Conservation (phyloP, 2,888 invertebrate genomes). For the Romanomermis culicivorax region DNA sequence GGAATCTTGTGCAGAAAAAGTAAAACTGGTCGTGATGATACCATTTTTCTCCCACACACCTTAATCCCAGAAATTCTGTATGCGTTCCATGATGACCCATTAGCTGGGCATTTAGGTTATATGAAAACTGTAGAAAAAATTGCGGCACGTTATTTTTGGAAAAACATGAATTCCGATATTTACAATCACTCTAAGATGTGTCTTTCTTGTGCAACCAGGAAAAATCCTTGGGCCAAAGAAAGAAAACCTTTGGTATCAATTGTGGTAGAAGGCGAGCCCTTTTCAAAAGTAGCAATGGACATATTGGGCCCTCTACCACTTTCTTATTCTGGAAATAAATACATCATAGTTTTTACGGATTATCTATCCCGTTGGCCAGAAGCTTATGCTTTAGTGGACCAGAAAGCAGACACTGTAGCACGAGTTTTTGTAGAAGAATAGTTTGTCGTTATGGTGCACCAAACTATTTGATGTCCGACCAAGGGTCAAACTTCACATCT, state of each 20-base stretch:
- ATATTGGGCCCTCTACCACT: background rate
- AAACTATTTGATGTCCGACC: background rate
- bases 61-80: background rate
- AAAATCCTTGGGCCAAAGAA: background rate
- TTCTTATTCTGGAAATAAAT: background rate
- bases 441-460: background rate
- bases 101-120: background rate
- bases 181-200: background rate
- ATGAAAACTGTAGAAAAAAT: background rate
- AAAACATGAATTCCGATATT: background rate
- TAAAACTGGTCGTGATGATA: background rate
- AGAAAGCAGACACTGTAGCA: background rate
- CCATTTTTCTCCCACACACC: background rate
- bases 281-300: background rate
- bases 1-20: too few relatives aligned
- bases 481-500: background rate
- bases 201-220: background rate
- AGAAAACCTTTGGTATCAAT: background rate
- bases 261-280: background rate
- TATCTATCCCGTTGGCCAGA: background rate
- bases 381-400: background rate
- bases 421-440: background rate
- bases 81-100: background rate
- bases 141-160: background rate
- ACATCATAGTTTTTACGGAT: background rate